Base-by-base conservation (phyloP, 2,888 invertebrate genomes). In the Galerucella calmariensis region DNA sequence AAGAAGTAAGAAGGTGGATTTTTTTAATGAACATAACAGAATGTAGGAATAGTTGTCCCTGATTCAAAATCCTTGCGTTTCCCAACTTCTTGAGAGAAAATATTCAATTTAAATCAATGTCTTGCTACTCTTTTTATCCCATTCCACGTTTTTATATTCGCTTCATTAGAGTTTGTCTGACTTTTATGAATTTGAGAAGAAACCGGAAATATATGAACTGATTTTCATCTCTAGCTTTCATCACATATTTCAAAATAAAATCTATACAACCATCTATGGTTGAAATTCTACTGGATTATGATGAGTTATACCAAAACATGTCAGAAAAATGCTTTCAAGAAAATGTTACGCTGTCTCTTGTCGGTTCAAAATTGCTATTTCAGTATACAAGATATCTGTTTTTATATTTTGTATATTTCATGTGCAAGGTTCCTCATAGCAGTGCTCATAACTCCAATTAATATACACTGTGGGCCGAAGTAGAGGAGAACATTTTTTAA, bases 361-460 rank as follows among this genome's bases (percentile, higher is more conserved):
- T 61, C 35, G 62, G n/a, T 14, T 41, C n/a, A 8, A 62, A 41
- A 62, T 62, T n/a, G 10, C 27, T 62, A 27, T 61, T 61, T n/a
- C 61, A 11, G 24, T 14, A n/a, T 62, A n/a, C 62, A 59, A 59
- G 59, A 24, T 59, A 10, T 5, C 61, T 61, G 14, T n/a, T 4
- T 61, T n/a, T 4, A 11, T 61, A 35, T 35, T 61, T 35, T 14
- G 12, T 10, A 61, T 35, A 35, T 35, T 62, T 62, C 14, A 3
- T 24, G 5, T n/a, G 9, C 24, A 5, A 2, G 12, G 10, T 4
- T 27, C 12, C n/a, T 8, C 14, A 3, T 6, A 61, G 14, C 3
- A 24, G 20, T 2, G 11, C 24, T 59, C 59, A 12, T 59, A 12
- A 59, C 59, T 59, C 4, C 12, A 51, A 56, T 56, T 8, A 56